Percentiles rank a stretch among this genome's conserved stretches.
These are phyloP conservation scores for Myotis brandtii DNA, from an alignment of 2,113 vertebrate species.

Conservation along the genomic window DNA sequence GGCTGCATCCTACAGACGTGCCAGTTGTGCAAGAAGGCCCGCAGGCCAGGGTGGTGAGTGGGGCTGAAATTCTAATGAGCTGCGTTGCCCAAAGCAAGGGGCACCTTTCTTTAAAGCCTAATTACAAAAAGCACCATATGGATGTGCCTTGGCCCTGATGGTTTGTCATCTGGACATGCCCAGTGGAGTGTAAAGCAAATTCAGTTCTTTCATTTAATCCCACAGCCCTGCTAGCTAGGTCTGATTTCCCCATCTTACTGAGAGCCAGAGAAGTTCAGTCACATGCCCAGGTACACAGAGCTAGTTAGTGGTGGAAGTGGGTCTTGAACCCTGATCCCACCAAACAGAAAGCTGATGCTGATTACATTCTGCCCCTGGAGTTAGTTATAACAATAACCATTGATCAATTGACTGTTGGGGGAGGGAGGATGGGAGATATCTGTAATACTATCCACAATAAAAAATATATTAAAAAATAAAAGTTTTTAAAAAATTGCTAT, in stretches of 20 bases:
- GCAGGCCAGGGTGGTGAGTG: neutral
- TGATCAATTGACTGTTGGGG: neutral
- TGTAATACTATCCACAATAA: too few relatives aligned
- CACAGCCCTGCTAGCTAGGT: neutral
- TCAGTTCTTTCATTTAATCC: neutral
- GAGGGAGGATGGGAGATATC: too few relatives aligned
- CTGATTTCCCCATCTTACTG: neutral
- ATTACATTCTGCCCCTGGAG: neutral
- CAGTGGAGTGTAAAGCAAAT: neutral
- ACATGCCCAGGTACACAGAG: neutral
- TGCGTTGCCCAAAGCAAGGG: neutral
- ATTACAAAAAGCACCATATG: neutral
- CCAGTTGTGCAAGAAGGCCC: neutral
- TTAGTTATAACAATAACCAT: neutral
- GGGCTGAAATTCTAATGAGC: neutral
- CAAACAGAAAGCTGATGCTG: neutral
- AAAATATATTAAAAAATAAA: too few relatives aligned
- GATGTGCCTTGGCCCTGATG: neutral
- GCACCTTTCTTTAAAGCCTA: neutral
- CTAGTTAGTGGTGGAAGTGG: neutral
- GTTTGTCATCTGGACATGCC: neutral
- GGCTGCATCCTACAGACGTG: fast-evolving
- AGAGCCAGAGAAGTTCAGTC: neutral
- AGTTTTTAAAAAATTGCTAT: too few relatives aligned
- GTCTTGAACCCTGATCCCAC: neutral